A percentile compares a stretch with the other conserved stretches of the same genome.
These are phyloP conservation scores for Thereva nobilitata DNA, from an alignment of 2,888 invertebrate genomes.

Conservation along the genomic window DNA sequence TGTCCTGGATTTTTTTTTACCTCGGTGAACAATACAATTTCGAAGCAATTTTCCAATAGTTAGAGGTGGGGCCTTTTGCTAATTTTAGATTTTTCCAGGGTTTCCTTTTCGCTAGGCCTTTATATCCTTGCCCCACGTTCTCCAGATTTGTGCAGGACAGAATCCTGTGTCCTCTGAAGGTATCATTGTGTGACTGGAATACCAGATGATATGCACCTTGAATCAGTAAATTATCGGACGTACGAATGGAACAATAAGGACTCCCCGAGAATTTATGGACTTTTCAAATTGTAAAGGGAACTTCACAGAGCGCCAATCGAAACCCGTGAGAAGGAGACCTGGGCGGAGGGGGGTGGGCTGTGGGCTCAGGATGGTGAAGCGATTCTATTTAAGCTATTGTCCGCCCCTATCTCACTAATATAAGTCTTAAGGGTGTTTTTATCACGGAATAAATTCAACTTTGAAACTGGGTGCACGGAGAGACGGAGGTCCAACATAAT, in stretches of 20 bases:
- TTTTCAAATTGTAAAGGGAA: conserved; percentile 5
- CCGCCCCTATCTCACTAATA: neutral
- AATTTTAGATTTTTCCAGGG: conserved; percentile 12
- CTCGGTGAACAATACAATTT: neutral
- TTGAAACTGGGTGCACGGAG: conserved; percentile 4
- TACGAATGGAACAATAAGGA: conserved; percentile 27
- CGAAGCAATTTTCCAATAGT: conserved; percentile 26
- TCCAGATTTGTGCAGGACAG: neutral
- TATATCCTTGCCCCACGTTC: neutral
- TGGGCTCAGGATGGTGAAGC: neutral
- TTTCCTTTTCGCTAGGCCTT: conserved; percentile 7
- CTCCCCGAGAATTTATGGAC: conserved; percentile 24
- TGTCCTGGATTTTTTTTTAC: too few species aligned
- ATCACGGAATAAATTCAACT: conserved; percentile 29
- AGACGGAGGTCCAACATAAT: neutral
- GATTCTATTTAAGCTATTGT: conserved; percentile 28
- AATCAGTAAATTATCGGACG: conserved; percentile 27
- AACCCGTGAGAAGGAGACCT: too few species aligned
- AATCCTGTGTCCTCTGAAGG: conserved; percentile 22
- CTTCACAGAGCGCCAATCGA: too few species aligned
- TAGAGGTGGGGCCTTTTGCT: conserved; percentile 12
- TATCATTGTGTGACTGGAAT: conserved; percentile 27
- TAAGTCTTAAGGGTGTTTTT: conserved; percentile 14
- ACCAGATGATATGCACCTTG: conserved; percentile 27
- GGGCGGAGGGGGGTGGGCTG: too few species aligned